Evolutionary conservation across 2,797 vertebrate genomes (phyloP).

Genomic region (Acestrorhynchus altus): DNA sequence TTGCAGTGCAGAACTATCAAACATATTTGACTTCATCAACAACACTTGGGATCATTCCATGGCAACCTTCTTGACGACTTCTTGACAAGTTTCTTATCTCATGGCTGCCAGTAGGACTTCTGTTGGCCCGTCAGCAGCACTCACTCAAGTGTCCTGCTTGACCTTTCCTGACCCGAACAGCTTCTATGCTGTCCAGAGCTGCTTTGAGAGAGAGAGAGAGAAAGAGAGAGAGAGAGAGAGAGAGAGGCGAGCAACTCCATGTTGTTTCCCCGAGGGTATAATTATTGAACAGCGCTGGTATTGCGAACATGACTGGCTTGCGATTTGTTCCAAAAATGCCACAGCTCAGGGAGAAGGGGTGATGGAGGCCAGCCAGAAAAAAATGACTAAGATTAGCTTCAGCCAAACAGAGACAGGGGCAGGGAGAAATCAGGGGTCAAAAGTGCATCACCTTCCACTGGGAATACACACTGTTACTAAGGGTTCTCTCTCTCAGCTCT

Average conservation of each 20-base stretch:
- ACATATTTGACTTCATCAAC: no score
- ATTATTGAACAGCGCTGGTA: conserved; percentile 81
- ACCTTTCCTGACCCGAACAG: background rate
- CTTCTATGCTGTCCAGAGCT: background rate
- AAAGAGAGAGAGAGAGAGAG: conserved; percentile 29
- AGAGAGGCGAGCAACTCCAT: conserved; percentile 63
- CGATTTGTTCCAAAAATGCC: conserved; percentile 75
- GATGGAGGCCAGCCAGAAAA: conserved; percentile 56
- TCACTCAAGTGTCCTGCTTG: conserved; percentile 9
- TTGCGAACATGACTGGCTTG: conserved; percentile 68
- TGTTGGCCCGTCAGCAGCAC: background rate
- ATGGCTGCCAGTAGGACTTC: background rate
- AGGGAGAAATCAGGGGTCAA: conserved; percentile 67
- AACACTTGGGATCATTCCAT: no score
- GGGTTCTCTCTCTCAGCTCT: background rate
- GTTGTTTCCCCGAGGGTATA: conserved; percentile 74
- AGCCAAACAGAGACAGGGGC: conserved; percentile 50
- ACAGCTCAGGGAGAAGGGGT: conserved; percentile 60
- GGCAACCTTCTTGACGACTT: background rate
- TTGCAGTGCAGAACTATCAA: no score
- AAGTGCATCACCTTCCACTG: conserved; percentile 60
- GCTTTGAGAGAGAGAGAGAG: conserved; percentile 1
- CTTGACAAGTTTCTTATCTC: background rate
- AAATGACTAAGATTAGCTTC: conserved; percentile 72
- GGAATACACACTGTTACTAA: conserved; percentile 11